Conservation (phyloP, 2,797 vertebrate genomes). For the Coccyzus lansbergi region DNA sequence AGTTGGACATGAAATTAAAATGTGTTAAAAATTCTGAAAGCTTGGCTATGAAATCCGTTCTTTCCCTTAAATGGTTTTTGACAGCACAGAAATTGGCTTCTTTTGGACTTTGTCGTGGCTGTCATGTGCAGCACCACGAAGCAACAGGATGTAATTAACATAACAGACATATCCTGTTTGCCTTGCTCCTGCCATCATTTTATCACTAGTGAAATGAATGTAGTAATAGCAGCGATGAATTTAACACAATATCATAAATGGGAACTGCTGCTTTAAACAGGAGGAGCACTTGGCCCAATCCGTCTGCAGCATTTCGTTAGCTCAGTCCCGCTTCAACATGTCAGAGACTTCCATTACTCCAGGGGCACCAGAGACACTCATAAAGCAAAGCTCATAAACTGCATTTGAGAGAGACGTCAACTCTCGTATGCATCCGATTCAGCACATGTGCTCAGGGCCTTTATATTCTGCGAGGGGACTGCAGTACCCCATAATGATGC, state of each 20-base stretch:
- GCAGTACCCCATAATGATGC: neutral
- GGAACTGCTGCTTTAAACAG: neutral
- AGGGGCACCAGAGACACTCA: neutral
- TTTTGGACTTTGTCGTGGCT: neutral
- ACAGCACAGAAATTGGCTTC: constrained; percentile 42
- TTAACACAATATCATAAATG: neutral
- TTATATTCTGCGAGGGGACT: neutral
- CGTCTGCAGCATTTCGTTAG: neutral
- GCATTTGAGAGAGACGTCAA: neutral
- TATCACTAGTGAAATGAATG: neutral
- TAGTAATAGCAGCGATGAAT: neutral
- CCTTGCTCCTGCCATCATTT: constrained; percentile 11
- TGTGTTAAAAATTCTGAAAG: constrained; percentile 14
- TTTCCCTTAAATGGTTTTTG: constrained; percentile 18
- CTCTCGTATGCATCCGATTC: neutral
- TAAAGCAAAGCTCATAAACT: neutral
- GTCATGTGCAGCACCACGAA: constrained; percentile 2
- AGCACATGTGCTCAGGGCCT: neutral
- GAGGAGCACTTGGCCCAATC: neutral
- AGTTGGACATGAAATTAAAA: constrained; percentile 15
- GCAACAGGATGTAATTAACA: constrained; percentile 3
- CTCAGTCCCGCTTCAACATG: neutral
- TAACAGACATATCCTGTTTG: neutral
- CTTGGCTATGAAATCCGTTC: neutral
- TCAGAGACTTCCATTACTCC: neutral